Percentiles rank a stretch among this genome's conserved stretches.
phyloP scores from a whole-genome alignment of 2,113 vertebrate genomes.

The Anarrhichthys ocellatus region DNA sequence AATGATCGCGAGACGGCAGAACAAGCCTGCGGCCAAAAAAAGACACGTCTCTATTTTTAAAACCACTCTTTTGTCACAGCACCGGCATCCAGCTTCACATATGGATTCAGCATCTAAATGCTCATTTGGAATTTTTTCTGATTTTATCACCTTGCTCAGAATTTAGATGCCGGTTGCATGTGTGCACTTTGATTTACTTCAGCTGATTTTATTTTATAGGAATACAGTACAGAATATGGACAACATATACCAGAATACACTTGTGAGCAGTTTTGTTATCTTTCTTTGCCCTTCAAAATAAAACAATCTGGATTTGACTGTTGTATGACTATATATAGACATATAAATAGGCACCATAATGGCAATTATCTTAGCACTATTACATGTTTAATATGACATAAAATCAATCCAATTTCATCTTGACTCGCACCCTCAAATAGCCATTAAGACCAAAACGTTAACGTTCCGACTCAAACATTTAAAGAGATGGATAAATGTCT shows the following conservation, averaged over 20 bases:
- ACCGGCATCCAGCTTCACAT: conserved; percentile 26
- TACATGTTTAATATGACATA: neutral
- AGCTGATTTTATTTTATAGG: neutral
- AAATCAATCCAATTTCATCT: neutral
- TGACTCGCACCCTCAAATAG: neutral
- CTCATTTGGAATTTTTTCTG: conserved; percentile 2
- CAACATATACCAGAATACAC: neutral
- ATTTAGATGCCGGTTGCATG: neutral
- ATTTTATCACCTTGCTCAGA: neutral
- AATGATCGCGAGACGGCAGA: conserved; percentile 49
- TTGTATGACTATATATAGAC: neutral
- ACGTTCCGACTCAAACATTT: neutral
- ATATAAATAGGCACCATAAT: neutral
- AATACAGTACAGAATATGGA: neutral
- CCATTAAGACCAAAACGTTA: neutral
- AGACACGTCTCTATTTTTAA: conserved; percentile 61
- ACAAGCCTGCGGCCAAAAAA: conserved; percentile 42
- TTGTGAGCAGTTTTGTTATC: too few relatives aligned
- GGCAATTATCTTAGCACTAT: neutral
- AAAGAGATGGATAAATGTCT: neutral
- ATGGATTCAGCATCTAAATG: conserved; percentile 5
- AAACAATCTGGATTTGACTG: neutral
- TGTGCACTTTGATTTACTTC: neutral
- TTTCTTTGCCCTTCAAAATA: neutral
- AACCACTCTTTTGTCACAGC: conserved; percentile 23